phyloP scores from a whole-genome alignment of 2,888 invertebrate genomes.

The Listrodromus nycthemerus region DNA sequence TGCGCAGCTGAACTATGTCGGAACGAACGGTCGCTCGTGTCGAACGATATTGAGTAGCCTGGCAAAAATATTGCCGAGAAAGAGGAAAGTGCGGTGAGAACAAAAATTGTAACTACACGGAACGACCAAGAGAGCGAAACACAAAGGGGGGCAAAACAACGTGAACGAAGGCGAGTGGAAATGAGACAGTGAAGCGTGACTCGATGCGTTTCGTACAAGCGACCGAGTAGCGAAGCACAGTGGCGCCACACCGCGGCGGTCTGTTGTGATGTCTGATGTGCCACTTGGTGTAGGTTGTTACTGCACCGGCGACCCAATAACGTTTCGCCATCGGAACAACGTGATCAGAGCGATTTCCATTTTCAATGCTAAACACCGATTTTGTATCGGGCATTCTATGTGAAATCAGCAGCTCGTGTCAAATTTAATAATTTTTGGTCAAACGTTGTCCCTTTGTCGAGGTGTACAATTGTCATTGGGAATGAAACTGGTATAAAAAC shows the following conservation, averaged over 20 bases:
- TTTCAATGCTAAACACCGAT: not conserved
- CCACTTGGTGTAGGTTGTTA: constrained; percentile 7
- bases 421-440: no score
- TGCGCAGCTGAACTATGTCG: not conserved
- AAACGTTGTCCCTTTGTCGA: no score
- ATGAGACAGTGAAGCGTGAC: constrained; percentile 53
- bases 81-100: not conserved
- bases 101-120: constrained; percentile 33
- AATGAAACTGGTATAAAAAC: no score
- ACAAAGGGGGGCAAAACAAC: constrained; percentile 47
- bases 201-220: constrained; percentile 29
- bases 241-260: not conserved
- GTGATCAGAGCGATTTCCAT: constrained; percentile 43
- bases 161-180: constrained; percentile 43
- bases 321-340: constrained; percentile 26
- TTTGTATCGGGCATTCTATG: no score
- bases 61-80: not conserved
- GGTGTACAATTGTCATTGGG: no score
- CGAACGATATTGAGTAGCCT: not conserved
- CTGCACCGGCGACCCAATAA: constrained; percentile 27
- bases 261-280: constrained; percentile 9
- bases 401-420: no score
- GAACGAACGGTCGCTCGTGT: constrained; percentile 6
- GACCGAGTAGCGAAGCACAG: not conserved
- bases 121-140: constrained; percentile 11